Evolutionary conservation across 2,113 vertebrate genomes (phyloP).

Genomic region (Axis porcinus): DNA sequence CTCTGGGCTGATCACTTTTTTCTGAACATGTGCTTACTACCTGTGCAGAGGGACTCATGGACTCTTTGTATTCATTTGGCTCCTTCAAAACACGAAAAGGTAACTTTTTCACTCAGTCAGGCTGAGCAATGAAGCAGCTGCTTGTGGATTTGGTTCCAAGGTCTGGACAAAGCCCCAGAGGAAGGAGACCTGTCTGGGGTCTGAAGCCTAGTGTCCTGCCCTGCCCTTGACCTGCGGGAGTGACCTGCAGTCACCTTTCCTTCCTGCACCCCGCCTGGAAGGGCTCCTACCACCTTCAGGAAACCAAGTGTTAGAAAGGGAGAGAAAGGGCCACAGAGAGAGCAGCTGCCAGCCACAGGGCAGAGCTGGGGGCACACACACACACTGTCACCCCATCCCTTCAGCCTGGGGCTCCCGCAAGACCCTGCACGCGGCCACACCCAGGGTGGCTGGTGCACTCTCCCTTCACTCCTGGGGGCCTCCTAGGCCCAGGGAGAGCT

Average conservation of each 20-base stretch:
- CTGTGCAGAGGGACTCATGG: background rate
- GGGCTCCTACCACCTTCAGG: background rate
- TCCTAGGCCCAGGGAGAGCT: background rate
- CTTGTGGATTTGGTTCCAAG: background rate
- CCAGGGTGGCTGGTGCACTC: background rate
- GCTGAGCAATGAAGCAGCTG: background rate
- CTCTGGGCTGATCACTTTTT: background rate
- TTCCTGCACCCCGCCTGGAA: background rate
- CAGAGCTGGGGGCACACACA: background rate
- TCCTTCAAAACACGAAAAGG: background rate
- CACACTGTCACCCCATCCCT: background rate
- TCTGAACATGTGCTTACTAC: background rate
- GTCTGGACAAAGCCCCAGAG: background rate
- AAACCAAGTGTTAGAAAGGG: background rate
- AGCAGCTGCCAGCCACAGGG: background rate
- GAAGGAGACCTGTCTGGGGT: background rate
- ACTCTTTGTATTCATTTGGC: background rate
- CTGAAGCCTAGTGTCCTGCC: background rate
- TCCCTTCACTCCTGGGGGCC: background rate
- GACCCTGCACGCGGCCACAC: background rate
- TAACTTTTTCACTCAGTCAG: background rate
- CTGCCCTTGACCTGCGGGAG: background rate
- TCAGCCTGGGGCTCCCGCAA: background rate
- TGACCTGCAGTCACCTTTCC: fast-evolving
- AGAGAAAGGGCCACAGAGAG: background rate